phyloP scores from a whole-genome alignment of 1,140 invertebrate species.

The Formica selysi region DNA sequence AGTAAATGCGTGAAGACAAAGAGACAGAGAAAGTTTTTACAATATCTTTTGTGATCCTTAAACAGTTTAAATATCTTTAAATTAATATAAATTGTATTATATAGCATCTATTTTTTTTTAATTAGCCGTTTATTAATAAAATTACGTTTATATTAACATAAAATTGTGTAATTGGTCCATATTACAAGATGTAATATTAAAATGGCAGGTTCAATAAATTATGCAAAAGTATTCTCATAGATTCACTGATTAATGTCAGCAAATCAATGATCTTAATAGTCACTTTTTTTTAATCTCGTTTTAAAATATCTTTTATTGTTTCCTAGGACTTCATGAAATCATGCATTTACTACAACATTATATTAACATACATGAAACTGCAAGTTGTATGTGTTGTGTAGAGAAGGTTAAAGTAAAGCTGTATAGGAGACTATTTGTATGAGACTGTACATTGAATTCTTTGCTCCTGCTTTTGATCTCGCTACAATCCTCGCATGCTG shows the following conservation, averaged over 20 bases:
- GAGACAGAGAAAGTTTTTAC: background rate
- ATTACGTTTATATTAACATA: background rate
- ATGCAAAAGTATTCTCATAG: background rate
- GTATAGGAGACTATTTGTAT: constrained; percentile 74
- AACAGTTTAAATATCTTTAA: background rate
- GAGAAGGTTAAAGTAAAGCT: constrained; percentile 72
- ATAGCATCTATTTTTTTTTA: no score
- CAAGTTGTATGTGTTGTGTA: background rate
- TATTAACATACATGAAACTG: background rate
- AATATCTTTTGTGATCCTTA: background rate
- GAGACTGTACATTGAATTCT: constrained; percentile 74
- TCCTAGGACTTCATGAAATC: background rate
- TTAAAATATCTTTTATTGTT: background rate
- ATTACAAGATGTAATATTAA: background rate
- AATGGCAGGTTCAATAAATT: background rate
- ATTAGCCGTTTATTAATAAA: no score
- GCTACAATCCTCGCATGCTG: constrained; percentile 73
- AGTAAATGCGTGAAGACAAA: background rate
- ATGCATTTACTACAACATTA: background rate
- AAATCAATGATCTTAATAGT: background rate
- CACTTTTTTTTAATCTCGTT: background rate
- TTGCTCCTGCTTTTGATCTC: constrained; percentile 76
- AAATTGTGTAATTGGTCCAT: constrained; percentile 9
- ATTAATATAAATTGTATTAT: no score
- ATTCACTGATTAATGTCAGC: background rate